These are phyloP conservation scores for Heliconius congener DNA, from an alignment of 1,140 invertebrate species.

Conservation along the genomic window DNA sequence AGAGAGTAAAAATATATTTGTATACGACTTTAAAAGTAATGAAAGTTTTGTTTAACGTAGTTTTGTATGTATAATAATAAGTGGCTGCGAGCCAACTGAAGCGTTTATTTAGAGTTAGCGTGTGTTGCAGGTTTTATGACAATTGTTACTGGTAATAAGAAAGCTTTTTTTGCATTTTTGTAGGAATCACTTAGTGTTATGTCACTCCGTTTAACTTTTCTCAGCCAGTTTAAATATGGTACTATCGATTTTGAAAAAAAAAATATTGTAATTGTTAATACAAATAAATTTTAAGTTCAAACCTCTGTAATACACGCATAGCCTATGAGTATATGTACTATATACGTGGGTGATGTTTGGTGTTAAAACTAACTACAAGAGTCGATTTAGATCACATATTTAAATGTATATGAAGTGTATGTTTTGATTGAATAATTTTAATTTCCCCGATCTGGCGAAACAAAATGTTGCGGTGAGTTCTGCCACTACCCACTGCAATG, in stretches of 20 bases:
- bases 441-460: background rate
- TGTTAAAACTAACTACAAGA: no score
- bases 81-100: conserved; percentile 44
- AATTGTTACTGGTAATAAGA: background rate
- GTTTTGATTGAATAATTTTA: no score
- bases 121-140: background rate
- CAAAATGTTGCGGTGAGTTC: background rate
- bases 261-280: background rate
- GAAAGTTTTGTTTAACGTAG: conserved; percentile 72
- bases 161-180: background rate
- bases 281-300: background rate
- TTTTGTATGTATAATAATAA: conserved; percentile 22
- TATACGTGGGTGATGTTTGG: no score
- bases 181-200: background rate
- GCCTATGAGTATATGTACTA: background rate
- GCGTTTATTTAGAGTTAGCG: conserved; percentile 42
- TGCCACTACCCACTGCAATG: no score
- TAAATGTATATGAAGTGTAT: no score
- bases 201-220: background rate
- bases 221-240: no score
- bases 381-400: no score
- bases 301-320: background rate
- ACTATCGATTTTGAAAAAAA: no score
- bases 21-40: conserved; percentile 78
- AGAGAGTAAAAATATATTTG: conserved; percentile 74